Evolutionary conservation across 2,888 invertebrate species (phyloP), one percentile per base, ranked within the genome.

Genomic region (Agrilus cyanescens): DNA sequence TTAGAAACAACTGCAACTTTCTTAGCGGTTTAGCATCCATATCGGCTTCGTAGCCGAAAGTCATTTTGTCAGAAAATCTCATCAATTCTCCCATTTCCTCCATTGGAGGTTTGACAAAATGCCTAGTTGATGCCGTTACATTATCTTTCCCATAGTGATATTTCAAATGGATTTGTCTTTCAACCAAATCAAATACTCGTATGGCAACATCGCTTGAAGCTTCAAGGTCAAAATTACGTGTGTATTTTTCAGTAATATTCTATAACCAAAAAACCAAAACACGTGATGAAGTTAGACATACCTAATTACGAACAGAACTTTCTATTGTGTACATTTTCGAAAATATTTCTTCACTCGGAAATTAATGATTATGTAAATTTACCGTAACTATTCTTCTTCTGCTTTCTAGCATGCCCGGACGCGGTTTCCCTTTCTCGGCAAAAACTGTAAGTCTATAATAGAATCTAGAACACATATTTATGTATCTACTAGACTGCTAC

Each of bases 51-150:
- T 83, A 85, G 30, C 77, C 76, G 14, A 72, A 69, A 0, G 78
- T 80, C 47, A 79, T 71, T 4, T 75, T 72, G 1, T 79, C 76
- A 57, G 78, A 72, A 50, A 77, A 83, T 32, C 70, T 60, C 8
- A 83, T 68, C 51, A 75, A 74, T 4, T 81, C 77, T 0, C 81
- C 83, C 53, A 81, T 78, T 55, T 86, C 83, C 1, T 80, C 75
- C 41, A 77, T 63, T 4, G 79, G 75, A 0, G 86, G 85, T 55
- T 84, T 85, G 2, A 71, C 66, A 52, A 79, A 86, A 38, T 67
- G 71, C 32, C 82, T 71, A 0, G 75, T 80, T 10, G 77, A 72
- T 46, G 79, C 76, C 0, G 80, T 76, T 4, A 78, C 72, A 49
- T 74, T 67, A 15, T 61, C 77, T 45, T 73, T 70, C 0, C 68